A percentile compares a stretch with the other conserved stretches of the same genome.
Evolutionary conservation across 2,797 vertebrate genomes (phyloP).

Genomic region (Octomys mimax): DNA sequence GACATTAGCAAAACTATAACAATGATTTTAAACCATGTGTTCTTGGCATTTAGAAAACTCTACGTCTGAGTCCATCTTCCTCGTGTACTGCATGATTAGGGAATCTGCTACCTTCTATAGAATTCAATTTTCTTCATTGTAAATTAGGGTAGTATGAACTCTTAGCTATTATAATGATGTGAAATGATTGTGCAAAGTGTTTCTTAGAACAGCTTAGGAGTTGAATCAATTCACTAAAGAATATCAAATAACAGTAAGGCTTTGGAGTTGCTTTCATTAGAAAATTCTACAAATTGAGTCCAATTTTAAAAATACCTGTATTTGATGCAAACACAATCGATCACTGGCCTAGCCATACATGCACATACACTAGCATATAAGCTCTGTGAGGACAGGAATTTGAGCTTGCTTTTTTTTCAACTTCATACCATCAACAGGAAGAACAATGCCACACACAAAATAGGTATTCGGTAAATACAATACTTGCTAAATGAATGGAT

Average conservation of each 20-base stretch:
- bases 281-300: constrained; percentile 23
- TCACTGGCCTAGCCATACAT: neutral
- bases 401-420: constrained; percentile 2
- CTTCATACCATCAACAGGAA: neutral
- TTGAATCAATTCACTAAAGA: constrained; percentile 35
- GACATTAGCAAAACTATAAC: neutral
- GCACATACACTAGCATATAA: neutral
- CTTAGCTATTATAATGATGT: constrained; percentile 2
- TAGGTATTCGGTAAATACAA: neutral
- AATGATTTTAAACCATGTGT: constrained; percentile 20
- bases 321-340: neutral
- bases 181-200: neutral
- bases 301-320: neutral
- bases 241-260: neutral
- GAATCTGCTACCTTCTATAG: neutral
- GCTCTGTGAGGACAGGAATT: neutral
- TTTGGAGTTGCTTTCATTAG: constrained; percentile 37
- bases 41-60: neutral
- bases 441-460: neutral
- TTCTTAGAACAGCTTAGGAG: neutral
- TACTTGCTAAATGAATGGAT: neutral
- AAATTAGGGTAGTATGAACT: constrained; percentile 3
- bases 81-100: neutral
- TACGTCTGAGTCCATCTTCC: neutral
- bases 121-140: constrained; percentile 4